These are phyloP conservation scores for Cryptophagus acutangulus DNA, from an alignment of 2,888 invertebrate species.

Conservation along the genomic window DNA sequence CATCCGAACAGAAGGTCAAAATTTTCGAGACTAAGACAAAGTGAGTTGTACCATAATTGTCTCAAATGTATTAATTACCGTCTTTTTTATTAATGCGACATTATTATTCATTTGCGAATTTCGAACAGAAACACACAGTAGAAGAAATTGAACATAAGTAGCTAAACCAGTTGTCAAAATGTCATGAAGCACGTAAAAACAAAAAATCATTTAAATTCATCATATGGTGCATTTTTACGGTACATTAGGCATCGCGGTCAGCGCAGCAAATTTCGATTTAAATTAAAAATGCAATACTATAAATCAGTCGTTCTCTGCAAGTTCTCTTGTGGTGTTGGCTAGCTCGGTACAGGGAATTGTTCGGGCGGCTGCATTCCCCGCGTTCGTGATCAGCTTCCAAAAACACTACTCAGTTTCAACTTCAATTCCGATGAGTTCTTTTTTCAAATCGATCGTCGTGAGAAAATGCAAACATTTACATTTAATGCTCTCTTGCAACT, in stretches of 20 bases:
- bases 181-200: constrained; percentile 13
- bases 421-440: constrained; percentile 21
- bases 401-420: constrained; percentile 20
- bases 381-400: constrained; percentile 30
- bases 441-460: constrained; percentile 25
- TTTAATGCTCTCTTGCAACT: constrained; percentile 17
- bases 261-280: constrained; percentile 31
- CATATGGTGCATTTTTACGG: constrained; percentile 28
- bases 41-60: too few species aligned
- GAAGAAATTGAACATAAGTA: constrained; percentile 7
- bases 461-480: constrained; percentile 29
- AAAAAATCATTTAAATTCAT: constrained; percentile 22
- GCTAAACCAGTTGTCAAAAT: constrained; percentile 19
- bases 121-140: too few species aligned
- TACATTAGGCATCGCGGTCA: constrained; percentile 30
- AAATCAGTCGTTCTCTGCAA: constrained; percentile 26
- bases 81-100: too few species aligned
- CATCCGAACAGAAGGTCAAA: too few species aligned
- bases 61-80: too few species aligned
- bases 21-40: too few species aligned
- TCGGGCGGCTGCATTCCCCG: constrained; percentile 23
- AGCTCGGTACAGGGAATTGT: constrained; percentile 15
- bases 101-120: too few species aligned
- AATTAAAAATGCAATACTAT: constrained; percentile 33
- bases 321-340: constrained; percentile 6